Conservation (phyloP, 2,888 invertebrate genomes). For the Ceriagrion tenellum region DNA sequence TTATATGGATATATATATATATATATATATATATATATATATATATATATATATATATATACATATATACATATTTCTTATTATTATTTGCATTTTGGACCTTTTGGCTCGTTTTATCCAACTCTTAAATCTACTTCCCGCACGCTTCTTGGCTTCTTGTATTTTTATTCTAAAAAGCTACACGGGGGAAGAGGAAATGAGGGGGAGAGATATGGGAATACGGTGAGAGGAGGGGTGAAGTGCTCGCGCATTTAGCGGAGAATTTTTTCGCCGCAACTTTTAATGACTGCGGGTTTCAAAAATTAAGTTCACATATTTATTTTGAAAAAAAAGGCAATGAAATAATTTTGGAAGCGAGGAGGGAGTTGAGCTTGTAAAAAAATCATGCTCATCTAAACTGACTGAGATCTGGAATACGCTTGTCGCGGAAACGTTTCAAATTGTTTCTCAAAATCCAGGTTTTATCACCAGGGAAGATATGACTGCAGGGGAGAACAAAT, state of each 20-base stretch:
- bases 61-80: no score
- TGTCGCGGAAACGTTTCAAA: not conserved
- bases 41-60: no score
- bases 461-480: not conserved
- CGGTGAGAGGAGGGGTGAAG: not conserved
- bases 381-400: not conserved
- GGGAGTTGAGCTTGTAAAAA: not conserved
- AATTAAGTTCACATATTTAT: not conserved
- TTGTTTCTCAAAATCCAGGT: not conserved
- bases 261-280: not conserved
- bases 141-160: not conserved
- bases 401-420: not conserved
- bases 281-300: not conserved
- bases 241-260: not conserved
- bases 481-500: not conserved
- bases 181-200: not conserved
- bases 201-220: not conserved
- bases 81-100: not conserved
- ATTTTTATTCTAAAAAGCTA: not conserved
- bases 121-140: not conserved
- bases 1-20: no score
- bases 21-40: no score
- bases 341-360: not conserved
- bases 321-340: no score
- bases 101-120: not conserved